Base-by-base conservation (phyloP, 2,797 vertebrate species). In the Sylvia borin region DNA sequence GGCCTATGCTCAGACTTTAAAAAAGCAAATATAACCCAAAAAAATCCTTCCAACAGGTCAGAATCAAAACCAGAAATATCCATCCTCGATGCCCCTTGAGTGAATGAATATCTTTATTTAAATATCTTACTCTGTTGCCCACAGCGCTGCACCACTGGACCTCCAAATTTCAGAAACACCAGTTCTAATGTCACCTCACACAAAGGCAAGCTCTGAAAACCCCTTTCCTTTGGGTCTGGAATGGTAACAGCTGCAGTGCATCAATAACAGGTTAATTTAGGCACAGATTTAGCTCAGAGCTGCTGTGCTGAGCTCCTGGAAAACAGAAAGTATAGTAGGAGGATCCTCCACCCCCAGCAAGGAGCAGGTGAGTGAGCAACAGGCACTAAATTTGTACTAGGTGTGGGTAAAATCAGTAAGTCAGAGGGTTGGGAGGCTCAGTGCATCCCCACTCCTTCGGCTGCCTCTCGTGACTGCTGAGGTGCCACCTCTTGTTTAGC, bases 21-120 rank as follows among this genome's bases (percentile, higher is more conserved):
- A 58, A 84, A 11, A 55, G 9, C 8, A 81, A 18, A 7, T 58
- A 26, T 10, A 58, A 29, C 4, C 19, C 16, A 4, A 48, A 73
- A 64, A 45, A 53, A 3, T 6, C 10, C 15, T 22, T 58, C 14
- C 16, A 55, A 5, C 0, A 0, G 38, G 3, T 40, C 43, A 89
- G 47, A 62, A 78, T 38, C 7, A 55, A 85, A 91, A 20, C 7
- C 22, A 89, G 17, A 78, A 9, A 48, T 6, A 71, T 4, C 7
- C 5, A 4, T 14, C 4, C 19, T 20, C 26, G 18, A 2, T 16
- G 5, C 1, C 20, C 10, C 17, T 51, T 45, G 38, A 76, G 13
- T 18, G 13, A 65, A 3, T 32, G 61, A 79, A 15, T 42, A 36
- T 36, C 36, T 36, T 36, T 36, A 5, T 31, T 81, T 58, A 65